phyloP scores from a whole-genome alignment of 2,888 invertebrate species.

The Automeris io region DNA sequence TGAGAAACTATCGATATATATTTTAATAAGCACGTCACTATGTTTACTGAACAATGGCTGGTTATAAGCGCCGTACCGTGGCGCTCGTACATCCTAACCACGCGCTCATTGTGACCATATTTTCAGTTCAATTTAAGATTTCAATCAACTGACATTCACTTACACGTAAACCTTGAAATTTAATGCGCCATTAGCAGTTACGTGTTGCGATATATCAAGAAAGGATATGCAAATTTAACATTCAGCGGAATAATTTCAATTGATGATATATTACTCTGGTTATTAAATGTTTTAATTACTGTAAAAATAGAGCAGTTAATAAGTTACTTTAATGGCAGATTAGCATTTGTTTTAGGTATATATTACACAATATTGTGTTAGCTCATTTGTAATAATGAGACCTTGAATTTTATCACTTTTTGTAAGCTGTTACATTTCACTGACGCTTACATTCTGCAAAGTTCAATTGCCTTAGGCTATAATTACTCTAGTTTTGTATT shows the following conservation, averaged over 20 bases:
- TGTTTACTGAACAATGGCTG: slow-evolving; percentile 51
- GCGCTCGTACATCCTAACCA: slow-evolving; percentile 54
- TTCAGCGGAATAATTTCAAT: neutral
- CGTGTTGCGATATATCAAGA: neutral
- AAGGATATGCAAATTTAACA: neutral
- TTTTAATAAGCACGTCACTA: slow-evolving; percentile 33
- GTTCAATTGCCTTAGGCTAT: neutral
- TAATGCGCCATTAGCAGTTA: slow-evolving; percentile 1
- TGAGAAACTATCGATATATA: slow-evolving; percentile 26
- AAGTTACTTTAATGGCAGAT: neutral
- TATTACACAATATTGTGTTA: neutral
- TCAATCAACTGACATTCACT: neutral
- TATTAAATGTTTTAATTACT: neutral
- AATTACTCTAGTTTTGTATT: neutral
- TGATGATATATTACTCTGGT: neutral
- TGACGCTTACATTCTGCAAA: neutral
- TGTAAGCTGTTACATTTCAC: neutral
- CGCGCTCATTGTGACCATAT: slow-evolving; percentile 30
- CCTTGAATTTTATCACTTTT: neutral
- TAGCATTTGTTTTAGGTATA: neutral
- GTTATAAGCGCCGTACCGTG: slow-evolving; percentile 55
- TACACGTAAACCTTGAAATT: neutral
- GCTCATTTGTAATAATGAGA: no score
- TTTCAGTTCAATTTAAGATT: slow-evolving; percentile 6
- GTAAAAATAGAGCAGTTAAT: neutral